Conservation (phyloP, 1,140 invertebrate species). For the Episyrphus balteatus region DNA sequence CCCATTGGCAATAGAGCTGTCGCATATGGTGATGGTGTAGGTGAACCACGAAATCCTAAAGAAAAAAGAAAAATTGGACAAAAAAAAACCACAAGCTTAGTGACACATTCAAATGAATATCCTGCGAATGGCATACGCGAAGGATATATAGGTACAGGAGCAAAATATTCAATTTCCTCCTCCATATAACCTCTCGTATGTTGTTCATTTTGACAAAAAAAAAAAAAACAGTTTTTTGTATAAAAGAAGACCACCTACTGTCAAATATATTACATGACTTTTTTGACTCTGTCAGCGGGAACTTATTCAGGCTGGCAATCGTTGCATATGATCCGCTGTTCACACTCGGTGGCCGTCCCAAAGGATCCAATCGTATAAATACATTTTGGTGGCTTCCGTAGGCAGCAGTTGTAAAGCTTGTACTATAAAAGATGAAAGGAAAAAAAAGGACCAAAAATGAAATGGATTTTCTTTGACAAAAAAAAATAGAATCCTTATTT, state of each 20-base stretch:
- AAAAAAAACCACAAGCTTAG: background rate
- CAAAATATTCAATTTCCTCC: no score
- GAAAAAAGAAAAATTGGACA: constrained; percentile 4
- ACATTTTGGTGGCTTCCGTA: constrained; percentile 61
- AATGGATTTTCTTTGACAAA: background rate
- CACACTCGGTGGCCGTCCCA: constrained; percentile 55
- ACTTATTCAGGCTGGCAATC: constrained; percentile 63
- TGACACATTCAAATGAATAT: background rate
- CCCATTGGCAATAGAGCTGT: constrained; percentile 45
- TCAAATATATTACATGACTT: constrained; percentile 36
- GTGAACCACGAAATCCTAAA: constrained; percentile 38
- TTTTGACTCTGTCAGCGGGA: constrained; percentile 39
- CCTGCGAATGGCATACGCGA: background rate
- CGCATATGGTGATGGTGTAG: constrained; percentile 53
- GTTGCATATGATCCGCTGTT: constrained; percentile 67
- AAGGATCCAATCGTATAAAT: constrained; percentile 54
- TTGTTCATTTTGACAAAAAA: background rate
- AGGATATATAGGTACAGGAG: no score
- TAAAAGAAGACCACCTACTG: constrained; percentile 16
- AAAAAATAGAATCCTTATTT: no score
- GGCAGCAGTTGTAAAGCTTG: constrained; percentile 55
- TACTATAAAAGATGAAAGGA: constrained; percentile 29
- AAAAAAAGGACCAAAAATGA: background rate
- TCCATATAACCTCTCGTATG: no score
- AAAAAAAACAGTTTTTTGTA: background rate